Base-by-base conservation (phyloP, 2,888 invertebrate species). In the Drosophila quinaria region DNA sequence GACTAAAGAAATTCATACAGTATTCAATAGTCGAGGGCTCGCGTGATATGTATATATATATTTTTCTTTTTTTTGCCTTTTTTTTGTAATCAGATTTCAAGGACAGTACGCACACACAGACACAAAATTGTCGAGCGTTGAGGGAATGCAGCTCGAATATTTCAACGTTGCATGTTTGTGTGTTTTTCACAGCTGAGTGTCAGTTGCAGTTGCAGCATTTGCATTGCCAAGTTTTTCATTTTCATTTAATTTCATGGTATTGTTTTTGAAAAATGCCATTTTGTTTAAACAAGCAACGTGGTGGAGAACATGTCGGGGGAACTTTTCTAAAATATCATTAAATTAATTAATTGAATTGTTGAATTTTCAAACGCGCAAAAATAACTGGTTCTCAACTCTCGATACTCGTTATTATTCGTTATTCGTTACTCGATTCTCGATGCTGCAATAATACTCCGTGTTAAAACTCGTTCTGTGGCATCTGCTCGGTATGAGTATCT, bases 341-440 rank as follows among this genome's bases (percentile, higher is more conserved):
- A 69, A 70, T 75, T 62, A 68, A 69, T 81, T 81, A 75, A 82
- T 86, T 69, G 72, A 70, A 85, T 60, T 31, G 35, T 46, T 56
- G 35, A 70, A 77, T 75, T 82, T 69, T 64, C 60, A 82, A 89
- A 62, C 64, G 59, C 83, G 87, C 84, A 89, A 87, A 84, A 87
- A 70, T 70, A 87, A 89, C 83, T 50, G 87, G 83, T 84, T 84
- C 67, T 76, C 51, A 19, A 37, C 25, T 13, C n/a, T 31, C 41
- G 19, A 35, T 35, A 25, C n/a, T 31, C 41, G 19, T 13, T 35
- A 13, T 13, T 39, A 13, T 13, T 39, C 31, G 56, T 35, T 10
- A 13, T n/a, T 31, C 41, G 19, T 25, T 22, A 33, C 33, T 50
- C 11, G 46, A 50, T 51, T 46, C 66, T 49, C 19, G 56, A 74